Conservation (phyloP, 2,113 vertebrate genomes). For the Ictalurus furcatus region DNA sequence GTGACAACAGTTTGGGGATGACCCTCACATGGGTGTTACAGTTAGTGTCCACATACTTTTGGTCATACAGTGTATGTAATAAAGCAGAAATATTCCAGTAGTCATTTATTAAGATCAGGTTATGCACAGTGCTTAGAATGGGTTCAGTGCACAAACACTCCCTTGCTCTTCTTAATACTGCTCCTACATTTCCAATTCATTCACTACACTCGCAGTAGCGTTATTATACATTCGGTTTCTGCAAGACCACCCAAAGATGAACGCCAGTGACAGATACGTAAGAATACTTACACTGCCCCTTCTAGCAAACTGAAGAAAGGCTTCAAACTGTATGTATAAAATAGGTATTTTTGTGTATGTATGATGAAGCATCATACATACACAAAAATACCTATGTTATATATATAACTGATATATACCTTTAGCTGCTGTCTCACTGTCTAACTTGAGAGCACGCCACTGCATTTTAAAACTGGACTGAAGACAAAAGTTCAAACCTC, state of each 20-base stretch:
- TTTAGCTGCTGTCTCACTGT: not conserved
- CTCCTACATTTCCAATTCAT: not conserved
- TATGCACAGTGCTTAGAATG: not conserved
- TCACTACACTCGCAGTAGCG: not conserved
- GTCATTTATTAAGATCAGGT: not conserved
- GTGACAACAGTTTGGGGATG: not conserved
- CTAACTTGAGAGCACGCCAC: not conserved
- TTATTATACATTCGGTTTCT: too few species aligned
- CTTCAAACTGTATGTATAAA: not conserved
- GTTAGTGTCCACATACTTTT: not conserved
- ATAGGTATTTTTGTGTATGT: too few species aligned
- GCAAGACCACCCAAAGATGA: not conserved
- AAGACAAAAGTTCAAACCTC: not conserved
- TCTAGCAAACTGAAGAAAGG: not conserved
- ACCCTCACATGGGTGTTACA: not conserved
- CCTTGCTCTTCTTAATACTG: not conserved
- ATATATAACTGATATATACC: not conserved
- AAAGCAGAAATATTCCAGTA: not conserved
- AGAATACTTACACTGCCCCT: too few species aligned
- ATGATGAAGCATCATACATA: not conserved
- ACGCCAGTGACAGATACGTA: not conserved
- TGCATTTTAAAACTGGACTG: not conserved
- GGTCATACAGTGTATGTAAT: not conserved
- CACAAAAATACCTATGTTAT: not conserved
- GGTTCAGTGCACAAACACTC: not conserved